Base-by-base conservation (phyloP, 2,888 invertebrate species). In the Lampropteryx suffumata region DNA sequence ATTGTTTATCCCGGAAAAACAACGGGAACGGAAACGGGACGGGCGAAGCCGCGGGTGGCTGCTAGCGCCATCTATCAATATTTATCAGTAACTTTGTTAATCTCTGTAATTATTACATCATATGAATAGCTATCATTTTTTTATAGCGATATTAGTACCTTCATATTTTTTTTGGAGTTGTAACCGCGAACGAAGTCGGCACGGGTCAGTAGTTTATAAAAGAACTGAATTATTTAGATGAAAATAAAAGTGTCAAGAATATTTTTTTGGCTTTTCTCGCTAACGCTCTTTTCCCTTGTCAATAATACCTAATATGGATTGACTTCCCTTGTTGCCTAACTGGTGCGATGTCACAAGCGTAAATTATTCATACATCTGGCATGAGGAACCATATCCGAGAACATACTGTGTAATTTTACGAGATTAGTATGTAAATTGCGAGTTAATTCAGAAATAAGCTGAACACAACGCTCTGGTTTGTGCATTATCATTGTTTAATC, bases 361-460 rank as follows among this genome's bases (percentile, higher is more conserved):
- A 56, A 57, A 52, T 62, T 39, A 59, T 55, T 54, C 55, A 55
- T 45, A 55, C 55, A 53, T 54, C 45, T 55, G 46, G 55, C 50
- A 59, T 57, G 55, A 57, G 49, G 47, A 51, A 55, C 35, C 34
- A 41, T 53, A 61, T 50, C 45, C 49, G 50, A 45, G 47, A 53
- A 60, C 57, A 63, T 57, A 53, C 55, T 49, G 37, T 59, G 64
- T 69, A 65, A 70, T 69, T 73, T 72, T 66, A 65, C 61, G 62
- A 62, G 66, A 76, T 76, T 73, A 70, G 59, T 67, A 76, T 77
- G 71, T 65, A 73, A 74, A 78, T 77, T 67, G 61, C 37, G 59
- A 76, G 68, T 72, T 76, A 77, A 78, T 77, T 76, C 71, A 62
- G 69, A 69, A 62, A 64, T 69, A 66, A 73, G 65, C 71, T 57